A percentile compares a stretch with the other conserved stretches of the same genome.
phyloP scores from a whole-genome alignment of 2,888 invertebrate genomes.

The Palloptera scutellata region DNA sequence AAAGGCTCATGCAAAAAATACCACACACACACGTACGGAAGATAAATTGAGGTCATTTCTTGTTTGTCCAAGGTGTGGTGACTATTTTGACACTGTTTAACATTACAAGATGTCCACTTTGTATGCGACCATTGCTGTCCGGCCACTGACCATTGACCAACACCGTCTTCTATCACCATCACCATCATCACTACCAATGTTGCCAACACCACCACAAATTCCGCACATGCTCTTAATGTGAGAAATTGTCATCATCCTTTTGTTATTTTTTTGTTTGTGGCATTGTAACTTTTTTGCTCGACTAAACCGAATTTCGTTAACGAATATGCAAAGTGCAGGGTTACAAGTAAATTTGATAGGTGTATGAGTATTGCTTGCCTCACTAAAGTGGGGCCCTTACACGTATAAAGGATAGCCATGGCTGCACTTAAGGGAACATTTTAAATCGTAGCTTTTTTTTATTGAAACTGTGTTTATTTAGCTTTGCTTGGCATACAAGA shows the following conservation, averaged over 20 bases:
- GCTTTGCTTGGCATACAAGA: constrained; percentile 9
- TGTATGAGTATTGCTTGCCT: neutral
- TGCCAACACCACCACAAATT: constrained; percentile 24
- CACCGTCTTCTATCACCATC: constrained; percentile 31
- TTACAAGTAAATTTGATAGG: neutral
- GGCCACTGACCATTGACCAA: constrained; percentile 45
- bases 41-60: constrained; percentile 64
- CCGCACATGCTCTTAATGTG: constrained; percentile 62
- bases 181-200: constrained; percentile 35
- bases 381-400: neutral
- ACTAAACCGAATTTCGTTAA: neutral
- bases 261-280: constrained; percentile 29
- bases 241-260: constrained; percentile 28
- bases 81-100: constrained; percentile 52
- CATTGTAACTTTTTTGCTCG: constrained; percentile 17
- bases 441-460: constrained; percentile 2
- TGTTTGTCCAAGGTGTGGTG: constrained; percentile 48
- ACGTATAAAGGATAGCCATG: neutral
- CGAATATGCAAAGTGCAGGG: neutral
- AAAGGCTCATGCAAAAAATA: constrained; percentile 27
- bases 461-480: neutral
- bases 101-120: constrained; percentile 50
- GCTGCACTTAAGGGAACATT: constrained; percentile 3
- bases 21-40: no score
- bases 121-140: constrained; percentile 44